These are phyloP conservation scores for Epinephelus lanceolatus DNA, from an alignment of 2,113 vertebrate species.

Conservation along the genomic window DNA sequence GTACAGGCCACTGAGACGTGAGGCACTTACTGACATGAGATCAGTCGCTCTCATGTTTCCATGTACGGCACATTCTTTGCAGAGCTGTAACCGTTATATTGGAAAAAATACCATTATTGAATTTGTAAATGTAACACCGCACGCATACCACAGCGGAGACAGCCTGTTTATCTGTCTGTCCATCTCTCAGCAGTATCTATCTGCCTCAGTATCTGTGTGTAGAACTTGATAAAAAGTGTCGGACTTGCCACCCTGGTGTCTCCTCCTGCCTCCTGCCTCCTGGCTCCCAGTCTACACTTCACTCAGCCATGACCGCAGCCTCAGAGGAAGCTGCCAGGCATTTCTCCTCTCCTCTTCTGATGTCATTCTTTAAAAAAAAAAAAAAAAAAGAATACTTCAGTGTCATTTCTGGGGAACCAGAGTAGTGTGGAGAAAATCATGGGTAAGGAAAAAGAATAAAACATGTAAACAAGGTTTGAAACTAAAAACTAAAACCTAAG, in stretches of 20 bases:
- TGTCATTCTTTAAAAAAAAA: slow-evolving; percentile 26
- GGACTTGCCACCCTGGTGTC: slow-evolving; percentile 31
- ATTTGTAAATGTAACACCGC: slow-evolving; percentile 4
- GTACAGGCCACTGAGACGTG: not conserved
- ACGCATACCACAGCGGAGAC: not conserved
- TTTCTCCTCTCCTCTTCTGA: slow-evolving; percentile 36
- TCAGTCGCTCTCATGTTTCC: slow-evolving; percentile 3
- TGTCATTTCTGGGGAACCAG: slow-evolving; percentile 17
- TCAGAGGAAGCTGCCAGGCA: slow-evolving; percentile 56
- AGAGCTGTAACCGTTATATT: not conserved
- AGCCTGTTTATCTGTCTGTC: not conserved
- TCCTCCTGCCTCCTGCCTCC: slow-evolving; percentile 31
- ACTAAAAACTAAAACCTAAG: not conserved
- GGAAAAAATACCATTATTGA: not conserved
- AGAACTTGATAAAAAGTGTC: not conserved
- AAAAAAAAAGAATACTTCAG: slow-evolving; percentile 3
- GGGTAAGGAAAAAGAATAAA: not conserved
- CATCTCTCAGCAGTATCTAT: not conserved
- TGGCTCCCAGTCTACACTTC: slow-evolving; percentile 43
- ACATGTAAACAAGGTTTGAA: not conserved
- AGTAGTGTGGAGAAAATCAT: slow-evolving; percentile 10
- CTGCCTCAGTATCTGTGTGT: not conserved
- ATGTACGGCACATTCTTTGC: not conserved
- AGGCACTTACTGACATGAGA: not conserved
- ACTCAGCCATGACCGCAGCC: slow-evolving; percentile 60